These are phyloP conservation scores for Parotocinclus haroldoi DNA, from an alignment of 2,797 vertebrate species.

Conservation along the genomic window DNA sequence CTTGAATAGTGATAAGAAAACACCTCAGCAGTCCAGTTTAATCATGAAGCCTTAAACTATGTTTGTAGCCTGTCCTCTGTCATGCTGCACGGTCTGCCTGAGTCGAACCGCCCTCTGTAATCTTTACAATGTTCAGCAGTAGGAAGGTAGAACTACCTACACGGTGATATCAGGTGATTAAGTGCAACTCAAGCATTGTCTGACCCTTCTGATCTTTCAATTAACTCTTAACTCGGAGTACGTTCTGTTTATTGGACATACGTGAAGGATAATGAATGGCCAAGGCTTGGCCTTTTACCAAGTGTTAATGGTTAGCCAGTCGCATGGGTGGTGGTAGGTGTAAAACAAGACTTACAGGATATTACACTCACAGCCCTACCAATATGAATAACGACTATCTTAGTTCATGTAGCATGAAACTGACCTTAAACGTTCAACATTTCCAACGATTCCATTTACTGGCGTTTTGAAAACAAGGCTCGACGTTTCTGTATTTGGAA, in stretches of 20 bases:
- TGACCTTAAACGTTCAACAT: not conserved
- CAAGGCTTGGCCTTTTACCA: conserved; percentile 49
- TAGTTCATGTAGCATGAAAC: not conserved
- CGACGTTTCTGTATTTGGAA: too few relatives aligned
- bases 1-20: too few relatives aligned
- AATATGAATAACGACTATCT: conserved; percentile 1
- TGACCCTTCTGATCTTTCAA: conserved; percentile 13
- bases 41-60: not conserved
- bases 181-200: conserved; percentile 39
- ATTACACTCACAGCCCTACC: conserved; percentile 19
- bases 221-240: conserved; percentile 61
- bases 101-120: conserved; percentile 43
- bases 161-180: conserved; percentile 68
- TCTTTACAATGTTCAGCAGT: conserved; percentile 51
- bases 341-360: conserved; percentile 21
- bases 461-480: too few relatives aligned
- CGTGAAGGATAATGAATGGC: conserved; percentile 59
- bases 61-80: conserved; percentile 9
- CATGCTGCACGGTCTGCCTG: conserved; percentile 37
- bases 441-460: too few relatives aligned
- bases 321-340: conserved; percentile 21
- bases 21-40: conserved; percentile 3
- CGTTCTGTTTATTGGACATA: conserved; percentile 59
- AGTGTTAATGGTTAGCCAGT: conserved; percentile 58
- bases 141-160: conserved; percentile 46